Conservation (phyloP, 1,140 invertebrate species). For the Ceratoteleas bidentatus region DNA sequence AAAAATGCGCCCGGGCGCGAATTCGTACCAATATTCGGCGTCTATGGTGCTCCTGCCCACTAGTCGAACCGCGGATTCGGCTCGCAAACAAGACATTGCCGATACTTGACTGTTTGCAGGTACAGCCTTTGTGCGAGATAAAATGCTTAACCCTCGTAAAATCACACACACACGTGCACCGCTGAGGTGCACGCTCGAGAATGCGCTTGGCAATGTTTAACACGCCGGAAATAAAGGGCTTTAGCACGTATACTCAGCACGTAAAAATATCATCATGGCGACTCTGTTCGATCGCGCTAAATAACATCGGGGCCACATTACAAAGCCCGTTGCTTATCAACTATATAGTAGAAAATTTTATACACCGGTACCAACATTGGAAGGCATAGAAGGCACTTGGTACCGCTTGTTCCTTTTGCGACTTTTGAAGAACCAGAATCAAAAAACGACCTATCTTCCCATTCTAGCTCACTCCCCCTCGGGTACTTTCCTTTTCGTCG, state of each 20-base stretch:
- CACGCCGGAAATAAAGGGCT: slow-evolving; percentile 42
- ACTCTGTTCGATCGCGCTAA: slow-evolving; percentile 50
- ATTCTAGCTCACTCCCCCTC: slow-evolving; percentile 22
- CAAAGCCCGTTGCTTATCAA: slow-evolving; percentile 49
- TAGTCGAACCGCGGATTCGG: no score
- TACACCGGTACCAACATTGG: slow-evolving; percentile 70
- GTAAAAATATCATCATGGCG: slow-evolving; percentile 58
- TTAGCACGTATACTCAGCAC: slow-evolving; percentile 50
- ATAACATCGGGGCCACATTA: slow-evolving; percentile 58
- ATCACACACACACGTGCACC: no score
- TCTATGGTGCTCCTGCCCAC: no score
- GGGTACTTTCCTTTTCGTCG: no score
- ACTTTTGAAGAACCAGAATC: slow-evolving; percentile 60
- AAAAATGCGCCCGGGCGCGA: no score
- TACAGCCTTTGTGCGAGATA: no score
- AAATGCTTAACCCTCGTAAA: no score
- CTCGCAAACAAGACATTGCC: no score
- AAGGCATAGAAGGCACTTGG: slow-evolving; percentile 77
- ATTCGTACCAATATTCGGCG: no score
- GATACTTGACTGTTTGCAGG: no score
- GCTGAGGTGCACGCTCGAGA: slow-evolving; percentile 1
- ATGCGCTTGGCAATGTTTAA: slow-evolving; percentile 27
- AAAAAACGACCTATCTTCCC: slow-evolving; percentile 49
- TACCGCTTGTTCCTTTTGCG: slow-evolving; percentile 63
- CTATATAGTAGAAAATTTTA: slow-evolving; percentile 66